phyloP scores from a whole-genome alignment of 2,113 vertebrate species.

The Alethe castanea region DNA sequence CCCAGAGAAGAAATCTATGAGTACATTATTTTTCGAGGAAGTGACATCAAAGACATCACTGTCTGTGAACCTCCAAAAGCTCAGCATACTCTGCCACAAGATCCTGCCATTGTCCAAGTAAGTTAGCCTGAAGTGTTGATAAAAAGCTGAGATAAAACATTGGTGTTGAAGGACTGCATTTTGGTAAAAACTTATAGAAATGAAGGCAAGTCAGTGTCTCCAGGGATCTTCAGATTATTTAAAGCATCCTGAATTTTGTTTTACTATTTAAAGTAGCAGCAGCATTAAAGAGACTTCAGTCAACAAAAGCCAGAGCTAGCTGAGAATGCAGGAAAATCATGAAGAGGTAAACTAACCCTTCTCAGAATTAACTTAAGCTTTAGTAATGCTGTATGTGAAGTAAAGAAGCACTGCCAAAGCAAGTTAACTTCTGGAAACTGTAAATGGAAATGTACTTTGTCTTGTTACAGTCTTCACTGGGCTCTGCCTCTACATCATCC shows the following conservation, averaged over 20 bases:
- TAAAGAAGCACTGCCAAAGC: conserved; percentile 9
- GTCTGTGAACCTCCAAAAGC: conserved; percentile 90
- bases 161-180: neutral
- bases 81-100: conserved; percentile 87
- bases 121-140: neutral
- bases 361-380: neutral
- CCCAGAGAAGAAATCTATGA: conserved; percentile 94
- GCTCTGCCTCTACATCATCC: conserved; percentile 78
- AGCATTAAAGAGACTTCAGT: neutral
- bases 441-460: conserved; percentile 59
- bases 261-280: neutral
- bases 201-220: neutral
- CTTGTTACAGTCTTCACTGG: conserved; percentile 85
- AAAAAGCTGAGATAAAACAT: neutral
- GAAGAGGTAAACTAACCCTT: neutral
- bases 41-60: conserved; percentile 94
- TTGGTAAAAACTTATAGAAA: neutral
- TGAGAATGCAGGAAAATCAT: neutral
- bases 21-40: conserved; percentile 96
- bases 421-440: neutral
- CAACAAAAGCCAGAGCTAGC: conserved; percentile 1
- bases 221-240: neutral
- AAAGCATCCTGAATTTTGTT: neutral
- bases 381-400: neutral
- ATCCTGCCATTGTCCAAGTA: conserved; percentile 96